A percentile compares a stretch with the other conserved stretches of the same genome.
These are phyloP conservation scores for Spinibarbus caldwelli DNA, from an alignment of 2,797 vertebrate genomes.

Conservation along the genomic window DNA sequence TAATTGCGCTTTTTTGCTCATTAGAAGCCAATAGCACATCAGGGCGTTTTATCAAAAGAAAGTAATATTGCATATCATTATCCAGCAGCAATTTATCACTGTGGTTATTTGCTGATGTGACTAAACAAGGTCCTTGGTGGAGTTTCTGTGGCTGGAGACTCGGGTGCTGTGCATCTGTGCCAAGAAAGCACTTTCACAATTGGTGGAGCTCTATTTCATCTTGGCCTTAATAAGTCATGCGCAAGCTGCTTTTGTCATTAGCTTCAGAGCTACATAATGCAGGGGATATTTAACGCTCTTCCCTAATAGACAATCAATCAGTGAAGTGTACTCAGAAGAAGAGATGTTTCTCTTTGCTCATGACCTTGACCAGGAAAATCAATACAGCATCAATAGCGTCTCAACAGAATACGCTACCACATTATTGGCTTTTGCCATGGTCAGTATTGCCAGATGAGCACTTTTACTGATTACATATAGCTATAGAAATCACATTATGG, in stretches of 20 bases:
- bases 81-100: slow-evolving; percentile 15
- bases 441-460: slow-evolving; percentile 31
- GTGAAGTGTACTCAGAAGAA: slow-evolving; percentile 30
- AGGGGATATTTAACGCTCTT: slow-evolving; percentile 44
- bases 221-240: slow-evolving; percentile 40
- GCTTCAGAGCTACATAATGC: slow-evolving; percentile 46
- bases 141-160: slow-evolving; percentile 24
- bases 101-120: slow-evolving; percentile 30
- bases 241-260: slow-evolving; percentile 27
- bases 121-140: slow-evolving; percentile 26
- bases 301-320: slow-evolving; percentile 52
- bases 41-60: slow-evolving; percentile 32
- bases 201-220: slow-evolving; percentile 52
- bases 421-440: slow-evolving; percentile 1
- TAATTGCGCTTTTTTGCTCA: background rate
- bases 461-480: slow-evolving; percentile 6
- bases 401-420: background rate
- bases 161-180: slow-evolving; percentile 49
- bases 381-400: slow-evolving; percentile 19
- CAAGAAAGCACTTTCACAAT: slow-evolving; percentile 60
- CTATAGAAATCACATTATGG: background rate
- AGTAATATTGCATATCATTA: slow-evolving; percentile 35
- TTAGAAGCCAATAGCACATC: slow-evolving; percentile 14
- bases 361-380: slow-evolving; percentile 37
- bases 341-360: slow-evolving; percentile 20